phyloP scores from a whole-genome alignment of 2,113 vertebrate species.

The Lepus americanus region DNA sequence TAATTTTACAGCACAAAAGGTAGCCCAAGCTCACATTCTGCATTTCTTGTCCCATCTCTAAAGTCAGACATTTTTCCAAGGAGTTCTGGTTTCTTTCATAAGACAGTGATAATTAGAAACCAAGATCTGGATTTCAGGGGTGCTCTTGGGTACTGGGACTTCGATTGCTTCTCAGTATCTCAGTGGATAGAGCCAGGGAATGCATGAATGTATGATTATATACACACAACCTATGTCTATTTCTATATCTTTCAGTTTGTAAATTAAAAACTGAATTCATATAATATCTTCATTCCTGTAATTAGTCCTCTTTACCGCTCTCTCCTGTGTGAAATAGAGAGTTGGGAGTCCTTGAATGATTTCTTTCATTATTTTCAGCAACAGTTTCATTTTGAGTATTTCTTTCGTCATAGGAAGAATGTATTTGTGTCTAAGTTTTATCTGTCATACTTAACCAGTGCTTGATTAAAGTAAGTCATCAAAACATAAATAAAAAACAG shows the following conservation, averaged over 20 bases:
- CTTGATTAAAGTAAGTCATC: neutral
- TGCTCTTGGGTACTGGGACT: neutral
- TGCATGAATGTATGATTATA: neutral
- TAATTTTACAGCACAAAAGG: neutral
- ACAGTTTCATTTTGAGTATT: neutral
- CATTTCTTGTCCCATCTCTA: neutral
- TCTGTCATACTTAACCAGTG: neutral
- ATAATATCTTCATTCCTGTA: neutral
- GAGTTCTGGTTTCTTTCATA: neutral
- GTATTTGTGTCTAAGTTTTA: neutral
- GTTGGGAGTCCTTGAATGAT: neutral
- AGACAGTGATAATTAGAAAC: neutral
- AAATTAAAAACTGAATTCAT: neutral
- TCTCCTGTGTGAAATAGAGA: neutral
- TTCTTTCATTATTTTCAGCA: constrained; percentile 7
- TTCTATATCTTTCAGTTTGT: neutral
- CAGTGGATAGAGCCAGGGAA: neutral
- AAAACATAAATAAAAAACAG: neutral
- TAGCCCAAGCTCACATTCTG: neutral
- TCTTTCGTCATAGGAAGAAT: neutral
- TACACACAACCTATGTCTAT: neutral
- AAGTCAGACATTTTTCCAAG: neutral
- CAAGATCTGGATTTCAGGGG: neutral
- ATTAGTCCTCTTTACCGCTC: neutral
- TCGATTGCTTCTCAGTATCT: neutral